These are phyloP conservation scores for Pocota personata DNA, from an alignment of 2,888 invertebrate genomes.

Conservation along the genomic window DNA sequence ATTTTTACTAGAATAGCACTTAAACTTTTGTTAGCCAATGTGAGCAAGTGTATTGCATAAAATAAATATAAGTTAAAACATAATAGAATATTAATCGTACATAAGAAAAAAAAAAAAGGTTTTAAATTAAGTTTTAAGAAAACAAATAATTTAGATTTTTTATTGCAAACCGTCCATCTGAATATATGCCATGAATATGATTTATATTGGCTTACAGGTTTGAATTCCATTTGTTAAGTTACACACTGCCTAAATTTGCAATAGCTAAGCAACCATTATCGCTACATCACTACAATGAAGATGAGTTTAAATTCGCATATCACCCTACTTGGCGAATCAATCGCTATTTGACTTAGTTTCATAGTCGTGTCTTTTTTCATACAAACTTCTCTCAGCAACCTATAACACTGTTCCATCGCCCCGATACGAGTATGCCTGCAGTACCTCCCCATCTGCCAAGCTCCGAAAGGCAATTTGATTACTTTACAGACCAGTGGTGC, in stretches of 20 bases:
- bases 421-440: too few species aligned
- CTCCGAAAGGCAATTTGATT: too few species aligned
- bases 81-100: not conserved
- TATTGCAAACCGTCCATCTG: slow-evolving; percentile 19
- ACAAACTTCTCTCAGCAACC: too few species aligned
- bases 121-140: not conserved
- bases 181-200: not conserved
- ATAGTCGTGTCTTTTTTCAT: too few species aligned
- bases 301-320: not conserved
- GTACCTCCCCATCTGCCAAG: too few species aligned
- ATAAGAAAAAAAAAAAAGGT: not conserved
- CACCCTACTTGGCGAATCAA: too few species aligned
- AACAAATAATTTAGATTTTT: not conserved
- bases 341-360: too few species aligned
- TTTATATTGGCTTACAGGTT: not conserved
- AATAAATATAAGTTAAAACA: not conserved
- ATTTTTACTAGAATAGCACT: not conserved
- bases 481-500: too few species aligned
- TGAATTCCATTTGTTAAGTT: slow-evolving; percentile 20
- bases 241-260: slow-evolving; percentile 5
- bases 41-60: not conserved
- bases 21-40: not conserved
- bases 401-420: too few species aligned
- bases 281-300: not conserved
- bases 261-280: not conserved